Percentiles rank a stretch among this genome's conserved stretches.
Conservation (phyloP, 2,113 vertebrate species). For the Desmodus rotundus region DNA sequence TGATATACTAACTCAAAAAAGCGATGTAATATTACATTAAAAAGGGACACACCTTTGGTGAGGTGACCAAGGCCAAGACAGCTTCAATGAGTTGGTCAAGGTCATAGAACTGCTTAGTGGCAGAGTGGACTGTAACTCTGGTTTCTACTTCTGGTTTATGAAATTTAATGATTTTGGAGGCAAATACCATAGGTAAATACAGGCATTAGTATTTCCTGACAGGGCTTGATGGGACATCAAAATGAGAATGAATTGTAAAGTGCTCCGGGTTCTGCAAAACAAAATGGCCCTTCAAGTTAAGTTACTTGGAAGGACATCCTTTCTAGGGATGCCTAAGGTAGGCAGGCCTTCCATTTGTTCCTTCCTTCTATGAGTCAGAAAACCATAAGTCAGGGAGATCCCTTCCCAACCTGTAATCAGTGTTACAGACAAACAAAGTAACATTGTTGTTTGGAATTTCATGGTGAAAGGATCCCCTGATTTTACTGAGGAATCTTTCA, state of each 20-base stretch:
- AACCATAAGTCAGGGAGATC: neutral
- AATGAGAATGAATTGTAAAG: neutral
- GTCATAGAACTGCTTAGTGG: neutral
- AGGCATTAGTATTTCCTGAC: conserved; percentile 5
- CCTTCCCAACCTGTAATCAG: neutral
- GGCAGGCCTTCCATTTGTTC: neutral
- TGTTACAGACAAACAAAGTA: neutral
- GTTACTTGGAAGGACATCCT: neutral
- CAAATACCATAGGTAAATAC: neutral
- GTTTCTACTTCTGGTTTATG: neutral
- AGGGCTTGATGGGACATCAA: neutral
- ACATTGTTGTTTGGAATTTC: neutral
- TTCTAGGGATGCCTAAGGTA: neutral
- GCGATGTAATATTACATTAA: neutral
- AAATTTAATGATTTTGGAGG: neutral
- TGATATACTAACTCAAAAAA: neutral
- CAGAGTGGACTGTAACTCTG: neutral
- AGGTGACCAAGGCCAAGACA: neutral
- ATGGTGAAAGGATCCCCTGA: neutral
- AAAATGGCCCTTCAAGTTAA: neutral
- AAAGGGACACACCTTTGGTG: neutral
- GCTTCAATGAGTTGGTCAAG: neutral
- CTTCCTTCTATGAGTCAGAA: neutral
- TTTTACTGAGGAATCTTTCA: neutral
- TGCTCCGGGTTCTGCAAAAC: neutral